Conservation (phyloP, 2,888 invertebrate genomes). For the Troilus luridus region DNA sequence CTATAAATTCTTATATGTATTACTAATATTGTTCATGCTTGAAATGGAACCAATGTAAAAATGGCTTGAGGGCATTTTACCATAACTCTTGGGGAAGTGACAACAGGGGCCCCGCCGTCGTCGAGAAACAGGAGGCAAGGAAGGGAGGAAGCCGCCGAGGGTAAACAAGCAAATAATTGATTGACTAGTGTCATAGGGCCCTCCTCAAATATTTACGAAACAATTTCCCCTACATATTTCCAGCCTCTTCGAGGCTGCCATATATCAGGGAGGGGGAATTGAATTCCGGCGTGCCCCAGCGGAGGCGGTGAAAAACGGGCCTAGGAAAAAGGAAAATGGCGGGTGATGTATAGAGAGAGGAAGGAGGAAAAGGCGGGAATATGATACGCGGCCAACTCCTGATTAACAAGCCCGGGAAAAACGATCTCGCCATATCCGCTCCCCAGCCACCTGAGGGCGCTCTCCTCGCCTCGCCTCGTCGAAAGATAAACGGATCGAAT, state of each 20-base stretch:
- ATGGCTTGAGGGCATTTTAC: not conserved
- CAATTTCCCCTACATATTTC: conserved; percentile 56
- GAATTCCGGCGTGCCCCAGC: conserved; percentile 45
- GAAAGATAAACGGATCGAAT: not conserved
- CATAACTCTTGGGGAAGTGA: conserved; percentile 12
- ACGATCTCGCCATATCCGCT: not conserved
- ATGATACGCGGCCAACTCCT: not conserved
- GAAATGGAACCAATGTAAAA: not conserved
- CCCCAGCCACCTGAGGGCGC: not conserved
- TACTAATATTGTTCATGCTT: not conserved
- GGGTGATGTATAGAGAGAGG: conserved; percentile 51
- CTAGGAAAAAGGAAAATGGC: conserved; percentile 53
- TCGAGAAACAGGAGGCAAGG: not conserved
- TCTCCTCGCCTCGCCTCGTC: not conserved
- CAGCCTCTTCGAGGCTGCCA: conserved; percentile 45
- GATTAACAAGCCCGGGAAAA: conserved; percentile 14
- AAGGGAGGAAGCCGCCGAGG: not conserved
- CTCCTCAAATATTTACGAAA: conserved; percentile 56
- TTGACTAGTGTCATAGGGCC: conserved; percentile 32
- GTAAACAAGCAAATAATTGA: conserved; percentile 38
- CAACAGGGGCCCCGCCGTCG: not conserved
- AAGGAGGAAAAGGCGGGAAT: conserved; percentile 28
- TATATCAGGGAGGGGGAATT: conserved; percentile 53
- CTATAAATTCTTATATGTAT: too few species aligned
- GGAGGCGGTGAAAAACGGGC: conserved; percentile 53